Percentiles rank a stretch among this genome's conserved stretches.
Conservation (phyloP, 2,797 vertebrate species). For the Hippopotamyrus pictus region DNA sequence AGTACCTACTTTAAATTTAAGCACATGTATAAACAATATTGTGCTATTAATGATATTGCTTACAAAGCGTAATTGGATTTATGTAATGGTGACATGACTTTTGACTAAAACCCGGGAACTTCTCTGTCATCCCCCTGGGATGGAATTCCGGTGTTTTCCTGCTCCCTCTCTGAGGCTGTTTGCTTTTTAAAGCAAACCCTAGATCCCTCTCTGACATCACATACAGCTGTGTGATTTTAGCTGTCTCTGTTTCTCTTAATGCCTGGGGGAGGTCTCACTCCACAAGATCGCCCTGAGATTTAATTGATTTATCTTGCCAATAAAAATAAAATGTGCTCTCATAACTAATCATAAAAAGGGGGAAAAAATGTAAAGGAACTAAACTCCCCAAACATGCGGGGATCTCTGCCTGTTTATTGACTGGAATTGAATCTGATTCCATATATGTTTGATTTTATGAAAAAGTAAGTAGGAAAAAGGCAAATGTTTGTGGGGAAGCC, state of each 20-base stretch:
- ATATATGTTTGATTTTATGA: neutral
- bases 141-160: neutral
- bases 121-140: neutral
- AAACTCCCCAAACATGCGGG: slow-evolving; percentile 44
- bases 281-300: slow-evolving; percentile 62
- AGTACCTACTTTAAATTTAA: neutral
- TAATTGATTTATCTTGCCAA: slow-evolving; percentile 61
- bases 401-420: slow-evolving; percentile 46
- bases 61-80: neutral
- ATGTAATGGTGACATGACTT: neutral
- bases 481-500: neutral
- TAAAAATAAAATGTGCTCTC: slow-evolving; percentile 31
- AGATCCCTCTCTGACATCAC: neutral
- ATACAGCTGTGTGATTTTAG: slow-evolving; percentile 31
- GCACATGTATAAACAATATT: neutral
- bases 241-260: slow-evolving; percentile 42
- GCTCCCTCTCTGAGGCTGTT: neutral
- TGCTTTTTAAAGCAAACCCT: neutral
- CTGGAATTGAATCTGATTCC: slow-evolving; percentile 9
- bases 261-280: slow-evolving; percentile 54
- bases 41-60: neutral
- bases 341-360: slow-evolving; percentile 35
- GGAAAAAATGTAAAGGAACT: slow-evolving; percentile 42
- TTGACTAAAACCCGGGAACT: neutral
- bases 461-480: neutral